Conservation (phyloP, 2,797 vertebrate species). For the Rhinella marina region DNA sequence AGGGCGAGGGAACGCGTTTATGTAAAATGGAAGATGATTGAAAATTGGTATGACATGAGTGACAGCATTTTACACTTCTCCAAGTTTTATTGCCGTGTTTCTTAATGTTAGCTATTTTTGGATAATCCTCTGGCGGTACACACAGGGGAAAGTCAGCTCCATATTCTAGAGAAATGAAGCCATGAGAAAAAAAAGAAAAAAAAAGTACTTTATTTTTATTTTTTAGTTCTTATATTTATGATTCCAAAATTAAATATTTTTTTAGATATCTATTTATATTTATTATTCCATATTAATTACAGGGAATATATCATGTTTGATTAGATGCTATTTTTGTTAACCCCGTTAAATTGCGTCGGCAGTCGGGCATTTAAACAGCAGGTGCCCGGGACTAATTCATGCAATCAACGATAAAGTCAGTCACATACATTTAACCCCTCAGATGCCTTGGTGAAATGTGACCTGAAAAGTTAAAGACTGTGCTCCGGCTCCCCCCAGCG, state of each 20-base stretch:
- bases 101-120: slow-evolving; percentile 6
- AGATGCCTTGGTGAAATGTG: too few relatives aligned
- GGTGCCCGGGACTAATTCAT: too few relatives aligned
- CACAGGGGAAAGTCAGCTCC: not conserved
- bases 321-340: too few relatives aligned
- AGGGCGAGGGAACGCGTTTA: not conserved
- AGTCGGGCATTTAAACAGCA: too few relatives aligned
- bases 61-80: slow-evolving; percentile 19
- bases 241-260: not conserved
- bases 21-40: slow-evolving; percentile 28
- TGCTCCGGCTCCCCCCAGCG: too few relatives aligned
- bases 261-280: too few relatives aligned
- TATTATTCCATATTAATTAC: too few relatives aligned
- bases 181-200: not conserved
- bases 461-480: too few relatives aligned
- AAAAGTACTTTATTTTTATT: not conserved
- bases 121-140: slow-evolving; percentile 7
- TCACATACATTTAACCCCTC: too few relatives aligned
- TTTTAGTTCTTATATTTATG: not conserved
- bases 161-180: not conserved
- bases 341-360: too few relatives aligned
- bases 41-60: slow-evolving; percentile 10
- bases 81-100: not conserved
- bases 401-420: too few relatives aligned
- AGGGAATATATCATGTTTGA: too few relatives aligned